Conservation (phyloP, 2,888 invertebrate genomes). For the Melanchra persicariae region DNA sequence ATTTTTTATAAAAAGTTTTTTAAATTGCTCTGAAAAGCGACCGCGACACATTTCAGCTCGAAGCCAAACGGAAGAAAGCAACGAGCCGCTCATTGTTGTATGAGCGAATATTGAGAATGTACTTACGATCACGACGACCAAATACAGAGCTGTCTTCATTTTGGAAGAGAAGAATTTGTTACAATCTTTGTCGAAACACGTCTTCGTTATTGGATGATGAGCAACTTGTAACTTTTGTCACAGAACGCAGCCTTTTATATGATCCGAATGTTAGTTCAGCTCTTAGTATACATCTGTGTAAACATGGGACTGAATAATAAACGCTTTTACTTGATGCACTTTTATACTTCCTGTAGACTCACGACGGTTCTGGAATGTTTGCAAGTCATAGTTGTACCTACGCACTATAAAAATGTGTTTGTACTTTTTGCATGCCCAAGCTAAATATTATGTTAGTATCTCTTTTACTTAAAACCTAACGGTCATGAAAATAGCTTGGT, state of each 20-base stretch:
- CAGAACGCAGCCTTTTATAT: conserved; percentile 37
- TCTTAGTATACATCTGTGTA: conserved; percentile 10
- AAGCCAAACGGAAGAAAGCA: background rate
- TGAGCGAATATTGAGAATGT: conserved; percentile 4
- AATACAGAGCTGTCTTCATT: conserved; percentile 22
- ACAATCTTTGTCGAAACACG: conserved; percentile 3
- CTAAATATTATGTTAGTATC: too few species aligned
- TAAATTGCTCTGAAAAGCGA: background rate
- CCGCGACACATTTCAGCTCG: background rate
- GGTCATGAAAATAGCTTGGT: too few species aligned
- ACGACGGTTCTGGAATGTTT: too few species aligned
- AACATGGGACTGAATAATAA: conserved; percentile 6
- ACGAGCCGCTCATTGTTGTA: background rate
- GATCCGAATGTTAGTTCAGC: conserved; percentile 20
- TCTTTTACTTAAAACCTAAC: too few species aligned
- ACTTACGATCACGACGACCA: conserved; percentile 30
- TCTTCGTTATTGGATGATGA: conserved; percentile 16
- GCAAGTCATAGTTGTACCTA: too few species aligned
- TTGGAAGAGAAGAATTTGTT: conserved; percentile 5
- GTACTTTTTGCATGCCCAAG: too few species aligned
- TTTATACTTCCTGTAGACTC: too few species aligned
- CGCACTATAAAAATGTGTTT: too few species aligned
- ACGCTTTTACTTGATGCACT: too few species aligned
- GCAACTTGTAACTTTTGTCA: conserved; percentile 6
- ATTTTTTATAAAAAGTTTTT: too few species aligned